Percentiles rank a stretch among this genome's conserved stretches.
Evolutionary conservation across 2,113 vertebrate species (phyloP).

Genomic region (Electrona antarctica): DNA sequence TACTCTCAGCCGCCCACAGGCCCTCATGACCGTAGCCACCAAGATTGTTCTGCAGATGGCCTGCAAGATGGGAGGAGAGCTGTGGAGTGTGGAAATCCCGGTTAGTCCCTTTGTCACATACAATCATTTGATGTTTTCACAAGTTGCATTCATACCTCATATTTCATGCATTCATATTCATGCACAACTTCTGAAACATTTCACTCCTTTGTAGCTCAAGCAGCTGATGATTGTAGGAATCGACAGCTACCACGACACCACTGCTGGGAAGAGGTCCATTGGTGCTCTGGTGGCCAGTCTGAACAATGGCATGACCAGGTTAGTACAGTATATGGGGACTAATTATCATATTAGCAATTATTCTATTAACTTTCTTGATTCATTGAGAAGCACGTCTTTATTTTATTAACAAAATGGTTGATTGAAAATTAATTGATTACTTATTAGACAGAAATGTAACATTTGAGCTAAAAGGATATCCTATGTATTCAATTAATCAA

Average conservation of each 20-base stretch:
- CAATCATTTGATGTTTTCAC: too few species aligned
- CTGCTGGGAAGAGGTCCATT: constrained; percentile 85
- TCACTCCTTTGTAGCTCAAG: constrained; percentile 80
- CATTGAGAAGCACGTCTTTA: too few species aligned
- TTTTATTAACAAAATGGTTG: too few species aligned
- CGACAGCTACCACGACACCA: constrained; percentile 92
- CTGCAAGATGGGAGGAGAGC: constrained; percentile 97
- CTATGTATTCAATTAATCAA: too few species aligned
- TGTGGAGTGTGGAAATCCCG: constrained; percentile 94
- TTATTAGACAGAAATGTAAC: too few species aligned
- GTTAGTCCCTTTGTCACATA: constrained; percentile 72
- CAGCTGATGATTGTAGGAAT: constrained; percentile 95
- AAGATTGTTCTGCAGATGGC: constrained; percentile 95
- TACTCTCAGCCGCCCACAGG: constrained; percentile 85
- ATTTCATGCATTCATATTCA: too few species aligned
- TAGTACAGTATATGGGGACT: not conserved
- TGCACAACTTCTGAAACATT: too few species aligned
- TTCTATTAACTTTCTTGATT: too few species aligned
- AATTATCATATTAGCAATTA: too few species aligned
- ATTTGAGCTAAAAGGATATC: too few species aligned
- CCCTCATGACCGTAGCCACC: constrained; percentile 86
- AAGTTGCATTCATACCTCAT: too few species aligned
- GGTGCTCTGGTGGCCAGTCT: constrained; percentile 93
- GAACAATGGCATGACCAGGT: constrained; percentile 92
- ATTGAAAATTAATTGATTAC: too few species aligned